Conservation (phyloP, 1,140 invertebrate genomes). For the Idris sp. region DNA sequence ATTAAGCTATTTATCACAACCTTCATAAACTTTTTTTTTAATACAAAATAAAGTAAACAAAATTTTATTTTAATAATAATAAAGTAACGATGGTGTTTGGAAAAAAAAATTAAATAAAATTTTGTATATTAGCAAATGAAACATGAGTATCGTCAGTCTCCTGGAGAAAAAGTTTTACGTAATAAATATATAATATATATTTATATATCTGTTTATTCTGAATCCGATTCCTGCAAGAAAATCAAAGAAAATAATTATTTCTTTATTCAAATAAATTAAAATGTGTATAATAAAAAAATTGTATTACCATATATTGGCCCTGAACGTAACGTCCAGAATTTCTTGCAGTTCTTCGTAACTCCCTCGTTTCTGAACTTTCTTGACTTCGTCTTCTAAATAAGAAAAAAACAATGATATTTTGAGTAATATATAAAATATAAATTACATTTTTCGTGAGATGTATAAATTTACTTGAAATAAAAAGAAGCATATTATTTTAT, state of each 20-base stretch:
- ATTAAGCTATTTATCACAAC: slow-evolving; percentile 3
- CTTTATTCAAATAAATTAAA: neutral
- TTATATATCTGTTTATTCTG: slow-evolving; percentile 59
- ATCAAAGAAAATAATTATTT: slow-evolving; percentile 34
- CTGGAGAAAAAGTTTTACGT: slow-evolving; percentile 11
- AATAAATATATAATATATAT: slow-evolving; percentile 1
- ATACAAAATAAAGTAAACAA: neutral
- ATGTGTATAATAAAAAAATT: slow-evolving; percentile 2
- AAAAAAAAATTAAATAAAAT: neutral
- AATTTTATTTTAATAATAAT: neutral
- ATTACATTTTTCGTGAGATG: no score
- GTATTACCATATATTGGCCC: slow-evolving; percentile 74
- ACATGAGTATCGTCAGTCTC: slow-evolving; percentile 27
- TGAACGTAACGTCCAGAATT: slow-evolving; percentile 75
- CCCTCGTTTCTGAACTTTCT: slow-evolving; percentile 69
- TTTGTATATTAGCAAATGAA: neutral
- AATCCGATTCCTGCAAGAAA: slow-evolving; percentile 75
- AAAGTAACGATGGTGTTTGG: no score
- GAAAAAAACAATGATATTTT: slow-evolving; percentile 8
- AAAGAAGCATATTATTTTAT: no score
- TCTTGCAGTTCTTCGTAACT: slow-evolving; percentile 72
- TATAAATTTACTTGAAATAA: no score
- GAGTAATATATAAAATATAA: no score
- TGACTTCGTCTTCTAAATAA: slow-evolving; percentile 67
- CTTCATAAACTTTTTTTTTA: neutral